Conservation (phyloP, 1,140 invertebrate species). For the Aphaenogaster floridana region DNA sequence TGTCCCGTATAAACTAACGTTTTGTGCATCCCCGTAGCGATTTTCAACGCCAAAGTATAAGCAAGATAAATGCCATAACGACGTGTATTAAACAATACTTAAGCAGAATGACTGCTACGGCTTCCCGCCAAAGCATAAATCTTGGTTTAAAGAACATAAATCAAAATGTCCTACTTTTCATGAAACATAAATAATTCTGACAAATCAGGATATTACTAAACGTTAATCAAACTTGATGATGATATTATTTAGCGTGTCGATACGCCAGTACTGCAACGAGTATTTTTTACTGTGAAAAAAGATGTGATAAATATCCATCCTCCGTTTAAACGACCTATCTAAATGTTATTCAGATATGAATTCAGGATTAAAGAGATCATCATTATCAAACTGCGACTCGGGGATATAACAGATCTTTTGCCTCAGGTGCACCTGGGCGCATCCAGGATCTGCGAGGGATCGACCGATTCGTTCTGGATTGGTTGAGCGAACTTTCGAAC, state of each 20-base stretch:
- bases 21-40: conserved; percentile 33
- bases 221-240: not conserved
- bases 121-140: conserved; percentile 37
- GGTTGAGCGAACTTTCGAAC: conserved; percentile 18
- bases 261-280: not conserved
- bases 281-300: conserved; percentile 11
- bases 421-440: not conserved
- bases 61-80: conserved; percentile 60
- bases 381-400: not conserved
- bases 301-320: not conserved
- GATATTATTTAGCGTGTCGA: not conserved
- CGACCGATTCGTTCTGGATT: not conserved
- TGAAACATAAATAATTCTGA: conserved; percentile 12
- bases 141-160: not conserved
- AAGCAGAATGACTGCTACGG: conserved; percentile 15
- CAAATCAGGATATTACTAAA: not conserved
- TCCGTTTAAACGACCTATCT: not conserved
- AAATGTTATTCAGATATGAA: conserved; percentile 11
- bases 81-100: conserved; percentile 56
- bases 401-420: not conserved
- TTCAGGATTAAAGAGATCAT: conserved; percentile 21
- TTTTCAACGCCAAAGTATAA: conserved; percentile 53
- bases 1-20: conserved; percentile 42
- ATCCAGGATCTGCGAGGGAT: not conserved
- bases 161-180: not conserved